A percentile compares a stretch with the other conserved stretches of the same genome.
Evolutionary conservation across 2,797 vertebrate species (phyloP).

Genomic region (Mormyrus proboscirostris): DNA sequence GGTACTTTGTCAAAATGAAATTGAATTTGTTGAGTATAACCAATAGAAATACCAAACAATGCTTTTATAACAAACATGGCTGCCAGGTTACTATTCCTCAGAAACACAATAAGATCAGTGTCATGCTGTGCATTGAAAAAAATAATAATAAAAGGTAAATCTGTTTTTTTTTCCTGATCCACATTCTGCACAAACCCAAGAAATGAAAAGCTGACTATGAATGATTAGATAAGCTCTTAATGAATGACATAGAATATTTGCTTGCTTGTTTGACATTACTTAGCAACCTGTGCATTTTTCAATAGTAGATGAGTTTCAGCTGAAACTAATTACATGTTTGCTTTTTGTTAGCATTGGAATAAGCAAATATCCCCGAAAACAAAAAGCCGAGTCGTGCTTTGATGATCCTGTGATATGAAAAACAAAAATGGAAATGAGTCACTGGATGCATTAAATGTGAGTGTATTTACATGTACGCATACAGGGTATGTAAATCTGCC

Average conservation of each 20-base stretch:
- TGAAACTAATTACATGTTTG: conserved; percentile 2
- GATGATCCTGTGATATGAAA: neutral
- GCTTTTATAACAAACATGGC: neutral
- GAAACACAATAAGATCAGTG: neutral
- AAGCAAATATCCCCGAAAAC: neutral
- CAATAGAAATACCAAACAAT: neutral
- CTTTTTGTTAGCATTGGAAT: neutral
- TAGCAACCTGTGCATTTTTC: neutral
- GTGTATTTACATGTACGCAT: neutral
- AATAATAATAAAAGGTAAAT: neutral
- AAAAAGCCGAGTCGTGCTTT: neutral
- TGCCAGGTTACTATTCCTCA: neutral
- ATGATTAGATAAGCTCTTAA: conserved; percentile 7
- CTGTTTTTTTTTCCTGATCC: conserved; percentile 1
- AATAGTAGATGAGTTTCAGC: neutral
- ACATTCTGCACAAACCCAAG: neutral
- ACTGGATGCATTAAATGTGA: neutral
- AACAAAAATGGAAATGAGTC: neutral
- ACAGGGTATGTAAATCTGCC: neutral
- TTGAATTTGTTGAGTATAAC: neutral
- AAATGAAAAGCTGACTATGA: conserved; percentile 9
- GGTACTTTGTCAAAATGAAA: neutral
- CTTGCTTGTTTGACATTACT: conserved; percentile 2
- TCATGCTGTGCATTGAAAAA: neutral
- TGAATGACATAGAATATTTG: conserved; percentile 11